phyloP scores from a whole-genome alignment of 2,888 invertebrate genomes.

The Ectemnius cavifrons region DNA sequence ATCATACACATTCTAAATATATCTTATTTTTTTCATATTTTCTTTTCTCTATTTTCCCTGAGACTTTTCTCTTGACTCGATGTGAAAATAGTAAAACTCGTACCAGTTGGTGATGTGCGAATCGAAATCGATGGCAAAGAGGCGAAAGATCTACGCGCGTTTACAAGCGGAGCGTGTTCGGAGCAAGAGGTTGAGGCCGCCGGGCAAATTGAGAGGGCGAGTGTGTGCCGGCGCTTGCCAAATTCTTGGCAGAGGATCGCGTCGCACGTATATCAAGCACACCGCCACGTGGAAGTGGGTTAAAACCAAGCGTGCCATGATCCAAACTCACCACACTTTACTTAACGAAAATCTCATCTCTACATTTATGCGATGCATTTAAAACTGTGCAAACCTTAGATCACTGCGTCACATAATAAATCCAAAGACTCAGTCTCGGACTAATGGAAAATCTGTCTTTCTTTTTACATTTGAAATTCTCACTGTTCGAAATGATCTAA shows the following conservation, averaged over 20 bases:
- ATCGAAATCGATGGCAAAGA: no score
- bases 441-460: conserved; percentile 2
- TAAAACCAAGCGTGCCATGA: conserved; percentile 25
- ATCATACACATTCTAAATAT: no score
- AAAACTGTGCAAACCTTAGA: not conserved
- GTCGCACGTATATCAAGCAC: conserved; percentile 34
- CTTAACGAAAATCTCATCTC: not conserved
- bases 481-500: no score
- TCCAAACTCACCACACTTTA: conserved; percentile 28
- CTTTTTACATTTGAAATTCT: not conserved
- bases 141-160: no score
- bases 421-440: not conserved
- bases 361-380: not conserved
- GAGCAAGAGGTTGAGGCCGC: conserved; percentile 20
- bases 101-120: no score
- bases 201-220: conserved; percentile 20
- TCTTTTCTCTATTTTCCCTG: no score
- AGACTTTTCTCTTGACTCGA: no score
- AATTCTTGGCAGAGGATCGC: conserved; percentile 43
- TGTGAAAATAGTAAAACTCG: no score
- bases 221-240: conserved; percentile 19
- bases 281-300: conserved; percentile 47
- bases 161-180: no score
- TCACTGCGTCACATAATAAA: not conserved
- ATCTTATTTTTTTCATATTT: no score